A percentile compares a stretch with the other conserved stretches of the same genome.
Evolutionary conservation across 2,888 invertebrate genomes (phyloP).

Genomic region (Gerris lacustris): DNA sequence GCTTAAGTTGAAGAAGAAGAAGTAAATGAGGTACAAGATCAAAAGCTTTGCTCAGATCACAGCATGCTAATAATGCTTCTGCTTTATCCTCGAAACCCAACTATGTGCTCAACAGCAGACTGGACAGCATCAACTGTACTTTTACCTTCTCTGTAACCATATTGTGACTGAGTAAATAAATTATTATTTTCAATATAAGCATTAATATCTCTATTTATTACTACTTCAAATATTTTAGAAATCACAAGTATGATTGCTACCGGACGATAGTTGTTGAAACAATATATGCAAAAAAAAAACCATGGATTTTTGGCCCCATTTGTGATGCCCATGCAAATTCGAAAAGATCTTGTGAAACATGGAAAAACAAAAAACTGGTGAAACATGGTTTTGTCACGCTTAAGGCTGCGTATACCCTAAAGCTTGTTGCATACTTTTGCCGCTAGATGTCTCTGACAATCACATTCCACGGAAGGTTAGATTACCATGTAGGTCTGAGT

Average conservation of each 20-base stretch:
- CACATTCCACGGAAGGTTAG: no score
- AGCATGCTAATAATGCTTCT: not conserved
- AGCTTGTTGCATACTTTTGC: no score
- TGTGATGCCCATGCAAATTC: no score
- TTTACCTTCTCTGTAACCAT: not conserved
- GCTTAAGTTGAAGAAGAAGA: not conserved
- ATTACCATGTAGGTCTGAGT: no score
- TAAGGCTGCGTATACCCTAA: no score
- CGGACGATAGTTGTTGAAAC: not conserved
- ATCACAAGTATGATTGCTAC: not conserved
- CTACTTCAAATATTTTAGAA: not conserved
- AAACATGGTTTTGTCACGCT: no score
- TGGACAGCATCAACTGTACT: not conserved
- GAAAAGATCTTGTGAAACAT: no score
- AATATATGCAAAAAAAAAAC: no score
- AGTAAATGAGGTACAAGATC: not conserved
- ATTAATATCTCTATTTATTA: not conserved
- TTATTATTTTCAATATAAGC: not conserved
- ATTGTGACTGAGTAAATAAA: not conserved
- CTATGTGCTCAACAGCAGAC: not conserved
- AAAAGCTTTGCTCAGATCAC: not conserved
- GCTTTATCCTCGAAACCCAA: not conserved
- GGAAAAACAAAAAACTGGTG: no score
- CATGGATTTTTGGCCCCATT: no score
- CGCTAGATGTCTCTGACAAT: no score